Evolutionary conservation across 2,888 invertebrate genomes (phyloP).

Genomic region (Cremastinae sp.): DNA sequence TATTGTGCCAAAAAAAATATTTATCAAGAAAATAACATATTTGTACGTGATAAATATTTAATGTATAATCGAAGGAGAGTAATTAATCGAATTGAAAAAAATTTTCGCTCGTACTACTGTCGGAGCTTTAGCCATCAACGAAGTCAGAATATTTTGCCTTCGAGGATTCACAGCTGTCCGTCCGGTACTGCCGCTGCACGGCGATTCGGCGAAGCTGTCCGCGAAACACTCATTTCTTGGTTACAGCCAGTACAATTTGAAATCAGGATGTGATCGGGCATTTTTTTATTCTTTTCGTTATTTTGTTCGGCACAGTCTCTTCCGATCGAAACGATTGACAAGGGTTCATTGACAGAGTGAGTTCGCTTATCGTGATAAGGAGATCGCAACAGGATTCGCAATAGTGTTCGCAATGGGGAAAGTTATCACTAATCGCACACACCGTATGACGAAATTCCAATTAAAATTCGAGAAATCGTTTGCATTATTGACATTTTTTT

Average conservation of each 20-base stretch:
- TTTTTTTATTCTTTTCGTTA: constrained; percentile 33
- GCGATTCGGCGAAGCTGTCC: constrained; percentile 5
- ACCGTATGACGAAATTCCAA: neutral
- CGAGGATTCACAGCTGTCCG: neutral
- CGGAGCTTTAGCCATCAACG: too few relatives aligned
- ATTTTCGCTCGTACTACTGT: too few relatives aligned
- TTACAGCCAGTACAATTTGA: constrained; percentile 56
- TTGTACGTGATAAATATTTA: too few relatives aligned
- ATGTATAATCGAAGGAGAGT: too few relatives aligned
- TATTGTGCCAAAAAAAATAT: too few relatives aligned
- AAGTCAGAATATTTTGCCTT: neutral
- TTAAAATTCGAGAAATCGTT: neutral
- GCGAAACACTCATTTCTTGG: constrained; percentile 46
- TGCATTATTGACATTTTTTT: constrained; percentile 1
- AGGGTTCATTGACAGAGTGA: constrained; percentile 31
- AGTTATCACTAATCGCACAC: neutral
- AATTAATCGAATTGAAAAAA: too few relatives aligned
- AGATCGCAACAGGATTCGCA: neutral
- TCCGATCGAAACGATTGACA: constrained; percentile 17
- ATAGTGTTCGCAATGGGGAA: constrained; percentile 7
- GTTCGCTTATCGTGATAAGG: neutral
- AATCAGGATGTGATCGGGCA: constrained; percentile 56
- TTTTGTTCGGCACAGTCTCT: constrained; percentile 24
- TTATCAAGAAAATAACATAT: too few relatives aligned
- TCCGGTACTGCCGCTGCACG: constrained; percentile 49